Evolutionary conservation across 2,797 vertebrate genomes (phyloP).

Genomic region (Phataginus tricuspis): DNA sequence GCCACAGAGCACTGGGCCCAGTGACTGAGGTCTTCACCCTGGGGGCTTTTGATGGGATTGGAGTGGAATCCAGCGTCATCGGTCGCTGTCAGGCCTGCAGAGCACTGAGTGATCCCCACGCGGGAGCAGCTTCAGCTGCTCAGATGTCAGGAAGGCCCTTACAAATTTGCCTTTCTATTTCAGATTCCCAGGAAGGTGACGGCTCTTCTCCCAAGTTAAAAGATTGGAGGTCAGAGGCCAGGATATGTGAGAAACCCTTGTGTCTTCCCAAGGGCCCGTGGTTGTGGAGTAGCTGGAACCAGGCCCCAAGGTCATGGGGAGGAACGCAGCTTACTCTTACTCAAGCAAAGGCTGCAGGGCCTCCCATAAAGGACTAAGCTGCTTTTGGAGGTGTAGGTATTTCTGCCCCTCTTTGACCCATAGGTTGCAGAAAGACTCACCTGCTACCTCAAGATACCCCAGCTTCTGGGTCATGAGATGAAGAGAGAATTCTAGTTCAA

Average conservation of each 20-base stretch:
- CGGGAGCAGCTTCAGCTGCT: slow-evolving; percentile 8
- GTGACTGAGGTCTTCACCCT: neutral
- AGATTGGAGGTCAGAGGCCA: neutral
- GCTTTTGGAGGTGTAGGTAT: neutral
- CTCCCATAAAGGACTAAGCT: neutral
- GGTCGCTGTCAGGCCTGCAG: neutral
- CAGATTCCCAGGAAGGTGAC: neutral
- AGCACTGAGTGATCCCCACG: neutral
- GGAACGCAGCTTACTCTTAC: neutral
- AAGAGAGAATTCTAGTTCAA: neutral
- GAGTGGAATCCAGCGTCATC: neutral
- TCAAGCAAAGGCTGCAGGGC: neutral
- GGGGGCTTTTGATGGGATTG: slow-evolving; percentile 4
- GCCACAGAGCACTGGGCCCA: neutral
- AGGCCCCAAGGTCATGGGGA: neutral
- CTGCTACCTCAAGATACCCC: neutral
- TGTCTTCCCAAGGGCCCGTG: neutral
- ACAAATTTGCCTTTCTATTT: neutral
- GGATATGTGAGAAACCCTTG: neutral
- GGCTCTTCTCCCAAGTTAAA: neutral
- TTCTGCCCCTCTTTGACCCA: neutral
- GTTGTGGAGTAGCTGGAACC: neutral
- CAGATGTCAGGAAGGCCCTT: slow-evolving; percentile 8
- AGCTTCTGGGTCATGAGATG: neutral
- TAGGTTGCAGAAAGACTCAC: neutral